These are phyloP conservation scores for Chrysotoxum bicinctum DNA, from an alignment of 2,888 invertebrate species.

Conservation along the genomic window DNA sequence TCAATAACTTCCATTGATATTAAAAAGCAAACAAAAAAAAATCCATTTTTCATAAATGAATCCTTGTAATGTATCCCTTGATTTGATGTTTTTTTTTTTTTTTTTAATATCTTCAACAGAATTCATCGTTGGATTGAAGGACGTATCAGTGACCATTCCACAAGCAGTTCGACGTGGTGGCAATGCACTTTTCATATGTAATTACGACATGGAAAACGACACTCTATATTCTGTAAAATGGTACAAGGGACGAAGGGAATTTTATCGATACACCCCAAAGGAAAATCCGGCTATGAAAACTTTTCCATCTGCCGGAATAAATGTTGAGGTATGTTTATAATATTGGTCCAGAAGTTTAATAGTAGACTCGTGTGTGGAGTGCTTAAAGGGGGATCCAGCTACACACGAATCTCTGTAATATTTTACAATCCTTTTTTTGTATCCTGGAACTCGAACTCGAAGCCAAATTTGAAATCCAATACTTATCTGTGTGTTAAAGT, in stretches of 20 bases:
- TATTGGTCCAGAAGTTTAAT: neutral
- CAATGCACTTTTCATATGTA: slow-evolving; percentile 87
- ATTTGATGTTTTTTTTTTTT: neutral
- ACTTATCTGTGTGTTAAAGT: slow-evolving; percentile 10
- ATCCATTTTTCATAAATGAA: neutral
- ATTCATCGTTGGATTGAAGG: slow-evolving; percentile 83
- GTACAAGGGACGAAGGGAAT: slow-evolving; percentile 92
- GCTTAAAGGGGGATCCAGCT: neutral
- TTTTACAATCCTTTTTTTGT: neutral
- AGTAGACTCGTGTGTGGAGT: neutral
- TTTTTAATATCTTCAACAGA: slow-evolving; percentile 75
- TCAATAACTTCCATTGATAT: slow-evolving; percentile 20
- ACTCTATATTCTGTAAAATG: slow-evolving; percentile 93
- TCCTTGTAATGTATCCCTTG: neutral
- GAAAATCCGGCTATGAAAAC: slow-evolving; percentile 86
- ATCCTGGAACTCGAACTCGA: neutral
- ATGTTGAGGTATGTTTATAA: slow-evolving; percentile 83
- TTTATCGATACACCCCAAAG: slow-evolving; percentile 91
- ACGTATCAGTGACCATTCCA: slow-evolving; percentile 87
- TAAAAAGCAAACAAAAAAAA: neutral
- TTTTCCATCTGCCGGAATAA: slow-evolving; percentile 85
- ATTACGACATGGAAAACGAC: slow-evolving; percentile 90
- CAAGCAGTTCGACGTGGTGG: slow-evolving; percentile 86
- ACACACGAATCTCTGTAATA: slow-evolving; percentile 17
- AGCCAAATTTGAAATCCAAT: slow-evolving; percentile 25